These are phyloP conservation scores for Sphyrna mokarran DNA, from an alignment of 2,113 vertebrate species.

Conservation along the genomic window DNA sequence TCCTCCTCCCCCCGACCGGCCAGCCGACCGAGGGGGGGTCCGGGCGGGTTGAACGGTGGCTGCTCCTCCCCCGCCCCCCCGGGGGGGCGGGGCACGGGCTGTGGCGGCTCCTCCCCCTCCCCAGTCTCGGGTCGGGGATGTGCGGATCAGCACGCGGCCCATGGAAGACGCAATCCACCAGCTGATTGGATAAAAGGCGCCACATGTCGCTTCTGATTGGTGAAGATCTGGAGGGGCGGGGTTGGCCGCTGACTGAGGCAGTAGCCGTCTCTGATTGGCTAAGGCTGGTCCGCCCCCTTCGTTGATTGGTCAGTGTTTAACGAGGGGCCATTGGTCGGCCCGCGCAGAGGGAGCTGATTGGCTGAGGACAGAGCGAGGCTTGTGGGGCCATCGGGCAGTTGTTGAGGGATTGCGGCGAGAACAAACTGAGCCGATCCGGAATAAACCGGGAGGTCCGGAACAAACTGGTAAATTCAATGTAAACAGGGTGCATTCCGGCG, in stretches of 20 bases:
- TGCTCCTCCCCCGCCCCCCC: no score
- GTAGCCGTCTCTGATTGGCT: no score
- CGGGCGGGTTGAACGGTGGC: no score
- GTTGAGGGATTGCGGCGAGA: no score
- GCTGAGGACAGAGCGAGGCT: background rate
- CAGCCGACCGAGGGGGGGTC: no score
- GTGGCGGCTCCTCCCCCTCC: background rate
- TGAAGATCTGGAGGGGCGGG: background rate
- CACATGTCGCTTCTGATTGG: background rate
- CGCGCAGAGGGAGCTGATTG: background rate
- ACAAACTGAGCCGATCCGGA: no score
- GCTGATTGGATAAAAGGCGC: background rate
- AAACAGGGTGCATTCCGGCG: background rate
- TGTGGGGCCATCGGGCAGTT: no score
- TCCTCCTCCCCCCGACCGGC: no score
- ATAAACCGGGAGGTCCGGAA: no score
- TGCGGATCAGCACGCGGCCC: conserved; percentile 40
- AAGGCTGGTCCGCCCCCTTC: background rate
- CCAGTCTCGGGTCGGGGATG: background rate
- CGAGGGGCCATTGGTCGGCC: background rate
- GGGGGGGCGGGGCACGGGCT: no score
- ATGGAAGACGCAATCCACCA: background rate
- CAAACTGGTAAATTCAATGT: no score
- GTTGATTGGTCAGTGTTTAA: background rate
- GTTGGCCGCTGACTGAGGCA: no score